Percentiles rank a stretch among this genome's conserved stretches.
Conservation (phyloP, 2,888 invertebrate species). For the Apamea sordens region DNA sequence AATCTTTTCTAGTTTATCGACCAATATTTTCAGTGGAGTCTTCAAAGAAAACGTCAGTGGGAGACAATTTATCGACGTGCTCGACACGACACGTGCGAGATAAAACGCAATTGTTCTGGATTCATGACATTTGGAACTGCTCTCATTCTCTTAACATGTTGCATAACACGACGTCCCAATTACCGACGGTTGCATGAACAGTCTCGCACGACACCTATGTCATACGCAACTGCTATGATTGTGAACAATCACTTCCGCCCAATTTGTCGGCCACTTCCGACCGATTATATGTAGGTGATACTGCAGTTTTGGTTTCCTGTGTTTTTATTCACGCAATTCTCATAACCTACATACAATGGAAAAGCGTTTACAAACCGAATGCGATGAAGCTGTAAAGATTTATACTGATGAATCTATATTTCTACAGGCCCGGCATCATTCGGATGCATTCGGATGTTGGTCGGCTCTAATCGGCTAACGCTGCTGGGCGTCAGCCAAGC, state of each 20-base stretch:
- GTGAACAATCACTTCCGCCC: conserved; percentile 81
- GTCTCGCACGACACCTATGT: conserved; percentile 72
- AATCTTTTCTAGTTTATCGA: conserved; percentile 16
- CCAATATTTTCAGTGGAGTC: conserved; percentile 34
- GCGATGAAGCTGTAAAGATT: conserved; percentile 37
- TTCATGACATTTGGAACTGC: conserved; percentile 72
- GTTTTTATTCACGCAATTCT: conserved; percentile 54
- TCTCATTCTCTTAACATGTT: conserved; percentile 69
- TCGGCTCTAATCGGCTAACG: conserved; percentile 77
- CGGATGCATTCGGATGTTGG: conserved; percentile 79
- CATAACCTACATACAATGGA: conserved; percentile 36
- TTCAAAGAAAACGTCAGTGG: conserved; percentile 66
- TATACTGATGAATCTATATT: conserved; percentile 63
- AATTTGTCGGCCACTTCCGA: conserved; percentile 77
- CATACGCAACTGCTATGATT: conserved; percentile 68
- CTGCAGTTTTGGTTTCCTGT: conserved; percentile 72
- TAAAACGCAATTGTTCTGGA: conserved; percentile 71
- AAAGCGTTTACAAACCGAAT: conserved; percentile 21
- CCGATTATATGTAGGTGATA: conserved; percentile 71
- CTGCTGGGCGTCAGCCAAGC: conserved; percentile 87
- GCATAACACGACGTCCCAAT: conserved; percentile 72
- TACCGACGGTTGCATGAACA: conserved; percentile 68
- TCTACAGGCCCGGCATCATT: conserved; percentile 70
- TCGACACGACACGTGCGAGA: conserved; percentile 61
- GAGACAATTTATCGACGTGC: conserved; percentile 57